Percentiles rank a stretch among this genome's conserved stretches.
These are phyloP conservation scores for Mactra quadrangularis DNA, from an alignment of 1,140 invertebrate genomes.

Conservation along the genomic window DNA sequence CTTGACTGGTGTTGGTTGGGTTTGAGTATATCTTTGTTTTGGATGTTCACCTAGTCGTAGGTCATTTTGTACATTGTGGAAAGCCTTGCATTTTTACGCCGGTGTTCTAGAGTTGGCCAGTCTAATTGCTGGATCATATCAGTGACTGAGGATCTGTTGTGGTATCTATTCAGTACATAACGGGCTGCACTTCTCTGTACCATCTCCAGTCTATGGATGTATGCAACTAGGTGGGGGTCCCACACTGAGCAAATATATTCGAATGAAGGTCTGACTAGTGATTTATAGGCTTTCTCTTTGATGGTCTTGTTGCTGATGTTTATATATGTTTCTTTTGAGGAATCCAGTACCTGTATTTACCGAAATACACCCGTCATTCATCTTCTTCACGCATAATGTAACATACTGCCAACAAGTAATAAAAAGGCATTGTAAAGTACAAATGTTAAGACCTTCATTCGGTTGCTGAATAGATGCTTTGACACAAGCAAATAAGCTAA, in stretches of 20 bases:
- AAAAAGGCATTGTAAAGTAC: too few species aligned
- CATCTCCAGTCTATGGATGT: too few species aligned
- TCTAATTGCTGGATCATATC: slow-evolving; percentile 20
- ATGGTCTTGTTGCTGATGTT: slow-evolving; percentile 13
- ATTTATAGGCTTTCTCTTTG: slow-evolving; percentile 34
- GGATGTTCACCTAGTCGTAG: slow-evolving; percentile 12
- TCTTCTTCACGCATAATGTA: too few species aligned
- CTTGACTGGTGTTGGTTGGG: not conserved
- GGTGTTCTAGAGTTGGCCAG: slow-evolving; percentile 19
- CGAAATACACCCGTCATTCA: too few species aligned
- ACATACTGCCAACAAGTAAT: too few species aligned
- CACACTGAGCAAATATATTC: slow-evolving; percentile 23
- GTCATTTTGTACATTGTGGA: too few species aligned
- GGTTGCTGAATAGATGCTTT: too few species aligned
- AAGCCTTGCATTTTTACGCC: too few species aligned
- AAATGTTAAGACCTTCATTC: too few species aligned
- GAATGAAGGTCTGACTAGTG: too few species aligned
- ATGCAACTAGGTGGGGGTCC: not conserved
- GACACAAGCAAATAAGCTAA: too few species aligned
- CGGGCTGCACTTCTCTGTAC: too few species aligned
- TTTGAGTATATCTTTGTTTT: slow-evolving; percentile 3
- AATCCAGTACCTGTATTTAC: not conserved
- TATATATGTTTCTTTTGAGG: slow-evolving; percentile 42
- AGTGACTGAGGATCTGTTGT: not conserved
- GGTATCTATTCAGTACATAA: slow-evolving; percentile 12